Evolutionary conservation across 1,140 invertebrate species (phyloP), one percentile per base, ranked within the genome.

Genomic region (Geopemphigus sp.): DNA sequence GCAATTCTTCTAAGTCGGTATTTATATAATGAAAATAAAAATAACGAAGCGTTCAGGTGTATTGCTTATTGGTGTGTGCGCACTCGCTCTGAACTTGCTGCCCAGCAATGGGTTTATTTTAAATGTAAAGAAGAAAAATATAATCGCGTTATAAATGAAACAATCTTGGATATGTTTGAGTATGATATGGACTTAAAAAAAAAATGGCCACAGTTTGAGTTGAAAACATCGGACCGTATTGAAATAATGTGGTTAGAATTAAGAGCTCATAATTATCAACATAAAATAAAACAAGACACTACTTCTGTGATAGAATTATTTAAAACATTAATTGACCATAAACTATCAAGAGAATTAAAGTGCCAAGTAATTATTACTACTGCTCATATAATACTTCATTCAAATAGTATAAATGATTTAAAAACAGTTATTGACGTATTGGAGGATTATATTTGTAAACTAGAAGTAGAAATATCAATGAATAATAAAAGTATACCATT

Each of bases 161-260:
- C 74, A 47, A 78, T 78, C 47, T 78, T 78, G 1, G 61, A 78
- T 29, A 63, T 47, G 45, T 26, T 78, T 61, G 22, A 63, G 45
- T 24, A 76, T 39, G 56, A 76, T 50, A 47, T 12, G 45, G 24
- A 78, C 26, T 12, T 61, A 26, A 61, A 47, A 26, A 59, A 29
- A 0, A 63, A 78, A 61, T 78, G 74, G 74, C 57, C 74, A 4
- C 29, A 24, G 17, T 61, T 12, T n/a, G 19, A 4, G 45, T 61
- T 78, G 10, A 61, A 26, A 26, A 78, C 63, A 78, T 47, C 32
- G 14, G 74, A 78, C 50, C 22, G 12, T 50, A 78, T 15, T 61
- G 74, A 78, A 59, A 63, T 78, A 45, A 78, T 78, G 74, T 78
- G 74, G 74, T 78, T 78, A 19, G 74, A 78, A 50, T 47, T 78